Base-by-base conservation (phyloP, 2,888 invertebrate species). In the Griposia aprilina region DNA sequence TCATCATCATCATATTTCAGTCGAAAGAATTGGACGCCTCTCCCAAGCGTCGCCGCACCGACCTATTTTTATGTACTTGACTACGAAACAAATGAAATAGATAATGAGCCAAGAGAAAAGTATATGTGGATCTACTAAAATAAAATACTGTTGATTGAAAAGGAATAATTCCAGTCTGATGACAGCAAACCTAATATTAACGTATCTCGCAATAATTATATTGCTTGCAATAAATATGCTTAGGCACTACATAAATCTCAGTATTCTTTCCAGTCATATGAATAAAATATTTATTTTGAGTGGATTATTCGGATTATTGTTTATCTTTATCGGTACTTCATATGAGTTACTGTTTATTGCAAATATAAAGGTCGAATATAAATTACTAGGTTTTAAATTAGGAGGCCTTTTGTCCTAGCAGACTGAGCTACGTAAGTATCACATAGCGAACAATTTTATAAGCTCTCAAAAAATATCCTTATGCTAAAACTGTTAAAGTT, bases 291-390 rank as follows among this genome's bases (percentile, higher is more conserved):
- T 59, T 63, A 26, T 67, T 67, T 63, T 10, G 26, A 68, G 41
- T 68, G 30, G 41, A 70, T 57, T 73, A 79, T 63, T 26, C 1
- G 41, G 23, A 66, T 83, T 78, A 71, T 66, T 74, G 63, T 59
- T 70, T 72, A 75, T 69, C 45, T 73, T 57, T 86, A 84, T 76
- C 74, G 52, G 57, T 76, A 62, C 75, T 78, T 74, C 50, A 59
- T 55, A 70, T 63, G 59, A 83, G 45, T 76, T 83, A 84, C 76
- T 74, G 65, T 74, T 82, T 72, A 69, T 66, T 72, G 13, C 5
- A 41, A 41, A 41, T 41, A 41, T 59, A 76, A 63, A 59, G 81
- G 48, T 60, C n/a, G 67, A 74, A 71, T 76, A 52, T 76, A 59
- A 85, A 85, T 55, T 10, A 23, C 0, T 50, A 20, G 26, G 30